Conservation (phyloP, 2,888 invertebrate species). For the Ophion costatus region DNA sequence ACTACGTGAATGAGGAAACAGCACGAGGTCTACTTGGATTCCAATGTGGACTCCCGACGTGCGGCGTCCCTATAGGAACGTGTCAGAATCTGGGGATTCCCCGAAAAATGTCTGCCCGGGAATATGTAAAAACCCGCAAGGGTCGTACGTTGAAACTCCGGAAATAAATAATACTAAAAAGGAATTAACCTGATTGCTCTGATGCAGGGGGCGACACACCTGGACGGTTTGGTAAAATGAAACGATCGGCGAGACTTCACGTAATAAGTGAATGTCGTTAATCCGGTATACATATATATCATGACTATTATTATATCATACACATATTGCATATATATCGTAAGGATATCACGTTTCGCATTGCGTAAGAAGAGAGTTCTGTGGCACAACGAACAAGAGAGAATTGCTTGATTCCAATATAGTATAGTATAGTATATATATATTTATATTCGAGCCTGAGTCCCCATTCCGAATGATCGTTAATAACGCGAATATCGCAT, state of each 20-base stretch:
- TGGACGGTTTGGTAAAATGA: constrained; percentile 59
- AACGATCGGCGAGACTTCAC: constrained; percentile 45
- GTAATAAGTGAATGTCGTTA: constrained; percentile 50
- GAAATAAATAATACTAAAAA: too few species aligned
- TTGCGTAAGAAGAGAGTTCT: constrained; percentile 68
- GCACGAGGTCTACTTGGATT: too few species aligned
- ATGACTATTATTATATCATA: constrained; percentile 38
- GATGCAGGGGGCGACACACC: constrained; percentile 33
- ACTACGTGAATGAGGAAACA: too few species aligned
- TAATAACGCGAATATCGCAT: constrained; percentile 43
- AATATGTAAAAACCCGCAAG: too few species aligned
- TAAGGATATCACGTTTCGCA: constrained; percentile 66
- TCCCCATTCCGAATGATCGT: constrained; percentile 61
- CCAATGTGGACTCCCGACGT: too few species aligned
- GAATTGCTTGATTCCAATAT: constrained; percentile 42
- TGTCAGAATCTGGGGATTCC: too few species aligned
- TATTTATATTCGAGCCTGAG: constrained; percentile 14
- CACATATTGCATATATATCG: constrained; percentile 50
- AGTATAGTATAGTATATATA: constrained; percentile 25
- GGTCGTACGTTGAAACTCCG: too few species aligned
- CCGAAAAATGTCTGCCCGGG: too few species aligned
- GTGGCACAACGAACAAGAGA: constrained; percentile 53
- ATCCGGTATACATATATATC: constrained; percentile 36
- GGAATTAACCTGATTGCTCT: constrained; percentile 36
- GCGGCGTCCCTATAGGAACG: too few species aligned